A percentile compares a stretch with the other conserved stretches of the same genome.
These are phyloP conservation scores for Alfaro cultratus DNA, from an alignment of 2,797 vertebrate genomes.

Conservation along the genomic window DNA sequence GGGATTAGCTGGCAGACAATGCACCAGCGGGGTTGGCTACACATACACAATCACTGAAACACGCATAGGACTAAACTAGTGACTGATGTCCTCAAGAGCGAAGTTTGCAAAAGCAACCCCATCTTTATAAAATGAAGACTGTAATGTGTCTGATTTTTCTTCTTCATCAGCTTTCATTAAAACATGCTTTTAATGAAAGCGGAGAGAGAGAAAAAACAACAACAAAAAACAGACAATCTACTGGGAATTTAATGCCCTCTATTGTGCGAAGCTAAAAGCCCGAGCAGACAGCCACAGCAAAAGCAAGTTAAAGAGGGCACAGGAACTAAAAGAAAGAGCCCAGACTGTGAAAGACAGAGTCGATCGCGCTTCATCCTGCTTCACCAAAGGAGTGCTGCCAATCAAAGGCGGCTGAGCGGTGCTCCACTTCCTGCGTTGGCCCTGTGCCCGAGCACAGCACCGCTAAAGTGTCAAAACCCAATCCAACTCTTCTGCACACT, in stretches of 20 bases:
- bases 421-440: slow-evolving; percentile 62
- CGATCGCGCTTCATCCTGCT: slow-evolving; percentile 51
- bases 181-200: slow-evolving; percentile 28
- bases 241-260: slow-evolving; percentile 58
- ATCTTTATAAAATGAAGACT: neutral
- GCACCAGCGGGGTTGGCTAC: slow-evolving; percentile 38
- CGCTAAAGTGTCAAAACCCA: slow-evolving; percentile 20
- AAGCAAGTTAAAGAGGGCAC: slow-evolving; percentile 29
- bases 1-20: slow-evolving; percentile 70
- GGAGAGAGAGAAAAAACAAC: no score
- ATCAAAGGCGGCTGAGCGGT: slow-evolving; percentile 55
- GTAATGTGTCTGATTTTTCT: slow-evolving; percentile 29
- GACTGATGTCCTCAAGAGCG: slow-evolving; percentile 25
- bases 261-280: slow-evolving; percentile 48
- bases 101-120: slow-evolving; percentile 4
- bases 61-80: slow-evolving; percentile 12
- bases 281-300: slow-evolving; percentile 35
- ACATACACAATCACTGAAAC: slow-evolving; percentile 24
- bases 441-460: slow-evolving; percentile 22
- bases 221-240: neutral
- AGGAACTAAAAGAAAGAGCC: slow-evolving; percentile 25
- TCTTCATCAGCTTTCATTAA: slow-evolving; percentile 43
- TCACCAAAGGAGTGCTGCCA: slow-evolving; percentile 55
- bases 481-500: slow-evolving; percentile 21
- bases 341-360: slow-evolving; percentile 43